Percentiles rank a stretch among this genome's conserved stretches.
These are phyloP conservation scores for Myxocyprinus asiaticus DNA, from an alignment of 2,113 vertebrate species.

Conservation along the genomic window DNA sequence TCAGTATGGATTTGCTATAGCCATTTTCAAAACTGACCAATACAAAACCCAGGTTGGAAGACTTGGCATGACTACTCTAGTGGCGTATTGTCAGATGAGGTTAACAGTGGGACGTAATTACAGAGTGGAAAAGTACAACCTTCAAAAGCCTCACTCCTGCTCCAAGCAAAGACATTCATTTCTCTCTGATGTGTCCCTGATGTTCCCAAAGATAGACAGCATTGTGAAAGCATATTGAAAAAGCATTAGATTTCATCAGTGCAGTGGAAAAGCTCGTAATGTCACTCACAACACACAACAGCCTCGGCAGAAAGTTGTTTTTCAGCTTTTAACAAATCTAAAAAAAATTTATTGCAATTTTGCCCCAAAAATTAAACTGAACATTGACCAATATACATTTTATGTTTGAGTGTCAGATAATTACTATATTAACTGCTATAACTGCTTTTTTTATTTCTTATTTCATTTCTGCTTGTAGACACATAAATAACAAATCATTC, in stretches of 20 bases:
- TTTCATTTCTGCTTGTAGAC: too few species aligned
- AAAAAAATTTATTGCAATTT: background rate
- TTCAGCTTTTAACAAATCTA: background rate
- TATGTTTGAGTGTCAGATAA: too few species aligned
- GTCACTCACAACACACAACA: slow-evolving; percentile 24
- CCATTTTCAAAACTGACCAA: background rate
- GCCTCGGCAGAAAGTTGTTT: slow-evolving; percentile 8
- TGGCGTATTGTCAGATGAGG: slow-evolving; percentile 8
- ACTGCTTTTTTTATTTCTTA: too few species aligned
- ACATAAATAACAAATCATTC: too few species aligned
- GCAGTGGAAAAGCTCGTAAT: slow-evolving; percentile 63
- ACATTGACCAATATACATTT: too few species aligned
- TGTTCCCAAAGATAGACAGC: slow-evolving; percentile 44
- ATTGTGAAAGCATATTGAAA: slow-evolving; percentile 54
- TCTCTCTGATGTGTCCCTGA: slow-evolving; percentile 23
- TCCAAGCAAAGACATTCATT: slow-evolving; percentile 16
- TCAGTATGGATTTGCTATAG: background rate
- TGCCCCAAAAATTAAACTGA: too few species aligned
- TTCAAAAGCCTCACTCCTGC: background rate
- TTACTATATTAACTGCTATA: too few species aligned
- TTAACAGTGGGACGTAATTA: slow-evolving; percentile 15
- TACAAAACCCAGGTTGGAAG: background rate
- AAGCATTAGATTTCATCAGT: slow-evolving; percentile 62
- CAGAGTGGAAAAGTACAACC: slow-evolving; percentile 65
- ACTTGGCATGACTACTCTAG: background rate